A percentile compares a stretch with the other conserved stretches of the same genome.
These are phyloP conservation scores for Tadarida brasiliensis DNA, from an alignment of 2,797 vertebrate species.

Conservation along the genomic window DNA sequence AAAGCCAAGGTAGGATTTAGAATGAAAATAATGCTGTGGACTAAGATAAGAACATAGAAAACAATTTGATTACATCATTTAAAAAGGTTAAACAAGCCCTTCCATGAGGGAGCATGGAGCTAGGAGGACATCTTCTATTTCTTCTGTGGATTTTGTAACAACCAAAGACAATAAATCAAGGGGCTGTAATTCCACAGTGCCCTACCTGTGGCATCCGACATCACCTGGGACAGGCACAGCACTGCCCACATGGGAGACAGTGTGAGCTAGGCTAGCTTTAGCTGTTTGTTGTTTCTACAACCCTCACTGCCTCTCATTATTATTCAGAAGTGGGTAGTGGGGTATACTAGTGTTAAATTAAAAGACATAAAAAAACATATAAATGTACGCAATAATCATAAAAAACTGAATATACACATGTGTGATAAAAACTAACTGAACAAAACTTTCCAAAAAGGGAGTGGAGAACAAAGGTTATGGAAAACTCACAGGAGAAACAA, in stretches of 20 bases:
- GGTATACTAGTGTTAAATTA: neutral
- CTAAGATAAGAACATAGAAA: neutral
- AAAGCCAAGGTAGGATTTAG: neutral
- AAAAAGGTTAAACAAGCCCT: neutral
- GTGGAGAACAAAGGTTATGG: neutral
- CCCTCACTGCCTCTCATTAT: neutral
- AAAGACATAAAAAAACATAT: neutral
- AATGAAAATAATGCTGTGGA: neutral
- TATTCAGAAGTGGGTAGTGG: neutral
- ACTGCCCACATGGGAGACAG: neutral
- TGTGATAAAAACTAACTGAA: neutral
- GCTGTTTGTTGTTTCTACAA: neutral
- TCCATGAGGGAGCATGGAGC: neutral
- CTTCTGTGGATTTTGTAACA: neutral
- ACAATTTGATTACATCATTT: neutral
- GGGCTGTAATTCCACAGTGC: neutral
- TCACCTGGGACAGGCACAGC: neutral
- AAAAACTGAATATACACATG: neutral
- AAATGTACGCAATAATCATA: neutral
- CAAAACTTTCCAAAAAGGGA: neutral
- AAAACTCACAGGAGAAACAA: neutral
- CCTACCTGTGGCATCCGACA: neutral
- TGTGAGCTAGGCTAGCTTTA: neutral
- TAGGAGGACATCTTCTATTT: neutral
- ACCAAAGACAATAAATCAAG: neutral